Base-by-base conservation (phyloP, 1,140 invertebrate species). In the Drosophila bocki region DNA sequence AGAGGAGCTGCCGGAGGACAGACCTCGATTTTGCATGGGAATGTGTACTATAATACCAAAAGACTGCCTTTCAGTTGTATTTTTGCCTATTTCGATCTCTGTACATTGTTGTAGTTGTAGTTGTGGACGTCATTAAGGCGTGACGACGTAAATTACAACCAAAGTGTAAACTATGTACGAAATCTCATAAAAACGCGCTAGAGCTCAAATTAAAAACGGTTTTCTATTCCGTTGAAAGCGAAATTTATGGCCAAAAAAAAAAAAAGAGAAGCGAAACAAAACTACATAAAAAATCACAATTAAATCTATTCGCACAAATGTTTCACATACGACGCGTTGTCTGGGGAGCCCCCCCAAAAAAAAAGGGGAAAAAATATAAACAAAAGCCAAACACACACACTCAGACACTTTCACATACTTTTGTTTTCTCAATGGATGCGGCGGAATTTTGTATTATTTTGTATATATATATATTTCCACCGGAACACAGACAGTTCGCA, bases 201-300 rank as follows among this genome's bases (percentile, higher is more conserved):
- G 77, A 39, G 77, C 59, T 67, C 54, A 41, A 80, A 61, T 88
- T 88, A 72, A 84, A 84, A 82, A 85, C 61, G 75, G 78, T 85
- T 85, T 84, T 81, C 78, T 84, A 82, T 74, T 65, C 59, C 68
- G 71, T 86, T 74, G 82, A 85, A 88, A 88, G 85, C 84, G 81
- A 90, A 90, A 81, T 90, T 84, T 90, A 85, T 65, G 50, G 69
- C 77, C 84, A 77, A 87, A 63, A 59, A 62, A n/a, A 81, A 47
- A 39, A 41, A 13, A 39, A 33, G 6, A 65, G 62, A 67, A 56
- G 53, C 53, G 53, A 39, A 56, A 56, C 19, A 39, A 37, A 54
- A 17, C 17, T 35, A 35, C 12, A 19, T 41, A 64, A 37, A 65
- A 67, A 76, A 75, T 48, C 65, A 69, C 45, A 74, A 74, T 74